Evolutionary conservation across 1,140 invertebrate genomes (phyloP).

Genomic region (Diachasma alloeum): DNA sequence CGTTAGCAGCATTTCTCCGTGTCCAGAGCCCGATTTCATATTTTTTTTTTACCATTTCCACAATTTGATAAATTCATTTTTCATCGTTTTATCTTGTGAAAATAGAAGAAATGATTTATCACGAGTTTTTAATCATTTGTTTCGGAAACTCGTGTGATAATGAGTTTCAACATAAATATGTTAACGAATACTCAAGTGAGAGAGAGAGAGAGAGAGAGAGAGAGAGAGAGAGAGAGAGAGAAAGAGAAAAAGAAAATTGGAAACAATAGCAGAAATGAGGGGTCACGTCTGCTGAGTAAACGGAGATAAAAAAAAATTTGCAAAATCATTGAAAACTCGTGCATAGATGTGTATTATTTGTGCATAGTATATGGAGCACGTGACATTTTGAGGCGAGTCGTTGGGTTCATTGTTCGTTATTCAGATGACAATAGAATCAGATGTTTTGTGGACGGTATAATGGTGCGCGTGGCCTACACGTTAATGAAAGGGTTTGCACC

Average conservation of each 20-base stretch:
- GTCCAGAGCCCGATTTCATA: not conserved
- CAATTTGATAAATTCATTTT: conserved; percentile 1
- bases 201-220: too few species aligned
- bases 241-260: not conserved
- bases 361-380: conserved; percentile 12
- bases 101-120: not conserved
- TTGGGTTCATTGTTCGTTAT: conserved; percentile 29
- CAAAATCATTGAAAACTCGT: not conserved
- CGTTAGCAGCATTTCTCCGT: conserved; percentile 9
- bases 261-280: not conserved
- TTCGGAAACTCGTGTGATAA: not conserved
- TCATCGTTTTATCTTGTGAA: not conserved
- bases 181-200: too few species aligned
- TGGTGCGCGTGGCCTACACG: conserved; percentile 61
- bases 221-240: not conserved
- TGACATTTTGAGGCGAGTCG: conserved; percentile 8
- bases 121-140: not conserved
- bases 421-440: conserved; percentile 59
- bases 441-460: conserved; percentile 61
- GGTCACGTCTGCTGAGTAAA: not conserved
- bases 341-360: not conserved
- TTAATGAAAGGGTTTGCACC: conserved; percentile 64
- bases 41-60: not conserved
- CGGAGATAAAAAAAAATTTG: not conserved
- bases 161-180: too few species aligned